Evolutionary conservation across 2,888 invertebrate genomes (phyloP), one percentile per base, ranked within the genome.

Genomic region (Plagodis dolabraria): DNA sequence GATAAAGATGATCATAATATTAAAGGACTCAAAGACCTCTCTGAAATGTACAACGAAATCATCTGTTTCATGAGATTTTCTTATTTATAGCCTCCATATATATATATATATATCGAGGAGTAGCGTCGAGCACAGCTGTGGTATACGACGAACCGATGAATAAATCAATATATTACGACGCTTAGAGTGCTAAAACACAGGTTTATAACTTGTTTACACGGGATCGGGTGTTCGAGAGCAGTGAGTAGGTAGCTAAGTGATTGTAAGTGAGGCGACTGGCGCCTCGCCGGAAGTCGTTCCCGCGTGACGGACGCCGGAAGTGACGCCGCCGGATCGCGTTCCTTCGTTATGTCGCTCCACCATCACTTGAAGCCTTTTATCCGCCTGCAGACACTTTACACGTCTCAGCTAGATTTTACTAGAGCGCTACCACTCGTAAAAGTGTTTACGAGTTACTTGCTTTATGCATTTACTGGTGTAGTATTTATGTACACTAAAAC

Each of bases 171-270:
- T 70, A 68, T 51, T 65, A 65, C 57, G 48, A 62, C 63, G 63
- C 56, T 43, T 7, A 12, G 12, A 43, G 43, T 43, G 43, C 43
- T 59, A 64, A 66, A 68, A 64, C 63, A 66, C 68, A 72, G 70
- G 70, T 77, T 77, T 69, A 65, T 64, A 65, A 56, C 63, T 64
- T 80, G 76, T 82, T 80, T 80, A 75, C 77, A 69, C 65, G 71
- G 74, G 80, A 79, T 82, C 80, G 77, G 72, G 78, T 83, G 79
- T 83, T 78, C 74, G 77, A 79, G 75, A 79, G 82, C 81, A 89
- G 89, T 90, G 91, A 90, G 87, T 89, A 78, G 82, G 87, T 89
- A 78, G 82, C 82, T 90, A 90, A 91, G 91, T 92, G 92, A 91
- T 89, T 90, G 91, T 91, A 88, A 90, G 88, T 87, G 84, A 81